Evolutionary conservation across 2,888 invertebrate species (phyloP).

Genomic region (Laothoe populi): DNA sequence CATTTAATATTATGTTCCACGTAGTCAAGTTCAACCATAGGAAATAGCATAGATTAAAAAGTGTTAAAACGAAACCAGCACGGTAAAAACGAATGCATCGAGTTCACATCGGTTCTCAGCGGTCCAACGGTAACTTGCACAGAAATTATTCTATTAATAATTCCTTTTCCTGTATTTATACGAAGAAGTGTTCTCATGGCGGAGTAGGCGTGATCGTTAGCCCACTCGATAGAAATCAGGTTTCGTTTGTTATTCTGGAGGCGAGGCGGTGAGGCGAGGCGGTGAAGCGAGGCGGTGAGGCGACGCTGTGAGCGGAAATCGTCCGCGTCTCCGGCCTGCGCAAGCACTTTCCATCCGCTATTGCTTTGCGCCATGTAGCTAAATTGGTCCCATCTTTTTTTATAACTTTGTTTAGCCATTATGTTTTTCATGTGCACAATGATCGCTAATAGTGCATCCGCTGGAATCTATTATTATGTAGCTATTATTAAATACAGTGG

Average conservation of each 20-base stretch:
- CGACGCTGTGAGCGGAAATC: slow-evolving; percentile 63
- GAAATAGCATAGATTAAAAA: slow-evolving; percentile 4
- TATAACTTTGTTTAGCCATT: slow-evolving; percentile 35
- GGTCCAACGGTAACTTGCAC: slow-evolving; percentile 23
- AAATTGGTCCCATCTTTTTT: slow-evolving; percentile 62
- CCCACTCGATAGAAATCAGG: slow-evolving; percentile 82
- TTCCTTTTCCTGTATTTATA: slow-evolving; percentile 30
- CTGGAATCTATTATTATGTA: background rate
- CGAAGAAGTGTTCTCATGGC: slow-evolving; percentile 27
- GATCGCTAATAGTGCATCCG: background rate
- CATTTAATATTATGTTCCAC: background rate
- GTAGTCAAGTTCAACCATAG: background rate
- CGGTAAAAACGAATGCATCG: slow-evolving; percentile 13
- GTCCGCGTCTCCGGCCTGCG: slow-evolving; percentile 47
- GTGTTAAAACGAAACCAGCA: slow-evolving; percentile 13
- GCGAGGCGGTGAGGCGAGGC: slow-evolving; percentile 58
- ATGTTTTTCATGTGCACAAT: slow-evolving; percentile 24
- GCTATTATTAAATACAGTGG: background rate
- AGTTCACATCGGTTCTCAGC: slow-evolving; percentile 19
- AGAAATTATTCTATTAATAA: slow-evolving; percentile 26
- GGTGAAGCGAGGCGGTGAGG: slow-evolving; percentile 26
- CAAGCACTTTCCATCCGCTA: slow-evolving; percentile 82
- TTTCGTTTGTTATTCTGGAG: slow-evolving; percentile 83
- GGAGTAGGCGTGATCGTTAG: slow-evolving; percentile 66
- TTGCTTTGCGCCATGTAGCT: slow-evolving; percentile 63